Percentiles rank a stretch among this genome's conserved stretches.
phyloP scores from a whole-genome alignment of 2,888 invertebrate genomes.

The Myopa testacea region DNA sequence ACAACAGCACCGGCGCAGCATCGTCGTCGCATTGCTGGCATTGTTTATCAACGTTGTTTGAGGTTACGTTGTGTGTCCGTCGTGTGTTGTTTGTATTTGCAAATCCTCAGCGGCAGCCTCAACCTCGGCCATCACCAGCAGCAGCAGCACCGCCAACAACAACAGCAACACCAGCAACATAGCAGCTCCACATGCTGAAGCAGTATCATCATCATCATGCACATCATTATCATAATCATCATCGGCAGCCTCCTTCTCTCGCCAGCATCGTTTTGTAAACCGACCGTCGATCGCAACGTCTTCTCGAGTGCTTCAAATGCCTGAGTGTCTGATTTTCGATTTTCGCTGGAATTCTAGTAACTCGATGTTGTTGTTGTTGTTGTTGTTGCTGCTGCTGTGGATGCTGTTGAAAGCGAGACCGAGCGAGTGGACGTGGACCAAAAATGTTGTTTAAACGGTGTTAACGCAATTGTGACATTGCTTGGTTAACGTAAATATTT shows the following conservation, averaged over 20 bases:
- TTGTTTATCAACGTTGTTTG: constrained; percentile 45
- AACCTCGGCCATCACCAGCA: background rate
- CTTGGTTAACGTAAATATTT: constrained; percentile 33
- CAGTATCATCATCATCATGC: background rate
- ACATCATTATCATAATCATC: background rate
- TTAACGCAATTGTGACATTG: constrained; percentile 43
- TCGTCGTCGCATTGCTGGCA: constrained; percentile 31
- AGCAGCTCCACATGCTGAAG: background rate
- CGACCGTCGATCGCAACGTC: background rate
- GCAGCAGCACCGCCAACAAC: background rate
- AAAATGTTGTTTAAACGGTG: constrained; percentile 39
- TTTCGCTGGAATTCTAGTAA: constrained; percentile 44
- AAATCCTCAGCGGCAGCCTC: constrained; percentile 35
- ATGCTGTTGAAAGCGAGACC: constrained; percentile 10
- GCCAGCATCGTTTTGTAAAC: too few relatives aligned
- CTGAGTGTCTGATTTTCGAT: constrained; percentile 45
- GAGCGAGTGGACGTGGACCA: constrained; percentile 29
- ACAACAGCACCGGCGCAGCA: background rate
- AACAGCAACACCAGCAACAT: background rate
- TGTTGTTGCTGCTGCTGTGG: constrained; percentile 7
- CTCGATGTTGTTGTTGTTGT: background rate
- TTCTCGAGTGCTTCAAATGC: constrained; percentile 40
- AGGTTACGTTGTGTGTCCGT: constrained; percentile 29
- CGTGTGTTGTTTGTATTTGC: constrained; percentile 43
- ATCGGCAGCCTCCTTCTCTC: background rate